phyloP scores from a whole-genome alignment of 2,888 invertebrate genomes.

The Pristionchus mayeri region DNA sequence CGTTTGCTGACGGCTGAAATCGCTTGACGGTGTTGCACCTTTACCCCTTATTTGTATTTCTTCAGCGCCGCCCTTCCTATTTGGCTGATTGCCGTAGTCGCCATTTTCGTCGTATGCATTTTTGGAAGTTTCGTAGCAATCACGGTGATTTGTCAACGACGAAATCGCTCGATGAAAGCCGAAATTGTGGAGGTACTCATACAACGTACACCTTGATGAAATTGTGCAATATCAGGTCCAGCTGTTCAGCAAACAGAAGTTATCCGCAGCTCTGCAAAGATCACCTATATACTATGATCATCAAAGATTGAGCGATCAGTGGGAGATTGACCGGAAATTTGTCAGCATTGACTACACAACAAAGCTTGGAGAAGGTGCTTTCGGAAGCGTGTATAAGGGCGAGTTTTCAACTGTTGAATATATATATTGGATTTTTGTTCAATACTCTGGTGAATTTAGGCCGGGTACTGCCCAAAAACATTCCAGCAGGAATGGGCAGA shows the following conservation, averaged over 20 bases:
- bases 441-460: background rate
- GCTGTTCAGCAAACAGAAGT: background rate
- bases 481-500: background rate
- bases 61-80: no score
- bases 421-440: no score
- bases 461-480: background rate
- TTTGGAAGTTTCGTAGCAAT: no score
- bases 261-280: background rate
- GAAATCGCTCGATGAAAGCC: background rate
- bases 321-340: slow-evolving; percentile 7
- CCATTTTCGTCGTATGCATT: no score
- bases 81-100: no score
- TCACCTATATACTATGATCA: background rate
- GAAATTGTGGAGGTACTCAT: background rate
- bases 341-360: background rate
- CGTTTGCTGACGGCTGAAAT: no score
- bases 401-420: background rate
- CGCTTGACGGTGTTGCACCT: no score
- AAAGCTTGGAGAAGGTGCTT: background rate
- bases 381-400: background rate
- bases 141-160: no score
- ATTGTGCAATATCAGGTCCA: background rate
- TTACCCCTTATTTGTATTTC: no score
- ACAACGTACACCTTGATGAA: no score
- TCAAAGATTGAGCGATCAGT: background rate